Evolutionary conservation across 1,140 invertebrate genomes (phyloP), one percentile per base, ranked within the genome.

Genomic region (Pogonomyrmex barbatus): DNA sequence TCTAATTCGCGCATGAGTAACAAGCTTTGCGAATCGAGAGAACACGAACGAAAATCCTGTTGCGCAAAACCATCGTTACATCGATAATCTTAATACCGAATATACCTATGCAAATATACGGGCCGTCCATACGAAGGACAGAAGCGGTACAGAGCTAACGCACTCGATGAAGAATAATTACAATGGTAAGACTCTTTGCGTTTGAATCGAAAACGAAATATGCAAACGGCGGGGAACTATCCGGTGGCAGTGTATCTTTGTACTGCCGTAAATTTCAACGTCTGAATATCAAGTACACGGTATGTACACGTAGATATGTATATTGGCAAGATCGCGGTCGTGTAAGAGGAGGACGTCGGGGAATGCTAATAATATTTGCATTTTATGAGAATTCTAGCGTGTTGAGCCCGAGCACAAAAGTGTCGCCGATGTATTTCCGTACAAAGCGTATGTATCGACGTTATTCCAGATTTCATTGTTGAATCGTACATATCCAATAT

Each of bases 341-440:
- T 82, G 65, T 86, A 89, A 89, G 62, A 68, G 76, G 76, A 86
- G 76, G 76, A 86, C 78, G 79, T 89, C 89, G 87, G 67, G 68
- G 85, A 87, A 90, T 85, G 85, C 89, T 90, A 90, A 90, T 89
- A 89, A 78, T 82, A 90, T 90, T 90, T 90, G 89, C 89, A 90
- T 90, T 90, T 90, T 90, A 90, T 89, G 89, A 90, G 88, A 78
- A 76, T 87, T 56, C 68, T 77, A 62, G 42, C 85, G 54, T 70
- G 73, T 10, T 77, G 77, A 89, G 88, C 42, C 54, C 42, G 70
- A 45, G 47, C 54, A 30, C 30, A 83, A 63, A 45, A 65, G 78
- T 81, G 60, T 89, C 68, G 54, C 56, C 33, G 87, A 50, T 89
- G 70, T n/a, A n/a, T 89, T 70, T 86, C 52, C 52, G n/a, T 42